Conservation (phyloP, 2,888 invertebrate species). For the Linyphia triangularis region DNA sequence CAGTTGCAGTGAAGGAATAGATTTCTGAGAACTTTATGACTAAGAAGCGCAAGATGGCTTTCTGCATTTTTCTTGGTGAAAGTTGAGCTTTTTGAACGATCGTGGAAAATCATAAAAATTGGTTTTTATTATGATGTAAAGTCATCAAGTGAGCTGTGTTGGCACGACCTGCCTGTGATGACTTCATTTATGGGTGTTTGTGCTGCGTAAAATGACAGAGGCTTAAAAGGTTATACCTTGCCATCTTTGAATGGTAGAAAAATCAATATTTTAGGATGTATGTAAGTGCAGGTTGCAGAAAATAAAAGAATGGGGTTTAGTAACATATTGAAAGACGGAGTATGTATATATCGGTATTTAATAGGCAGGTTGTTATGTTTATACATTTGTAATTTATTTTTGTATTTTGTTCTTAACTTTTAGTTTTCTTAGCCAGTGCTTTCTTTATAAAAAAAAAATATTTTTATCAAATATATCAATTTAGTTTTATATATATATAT, state of each 20-base stretch:
- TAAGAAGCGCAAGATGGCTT: not conserved
- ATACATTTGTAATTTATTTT: too few species aligned
- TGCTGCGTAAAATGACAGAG: not conserved
- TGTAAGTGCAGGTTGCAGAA: too few species aligned
- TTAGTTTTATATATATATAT: too few species aligned
- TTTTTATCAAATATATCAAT: too few species aligned
- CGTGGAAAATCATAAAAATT: not conserved
- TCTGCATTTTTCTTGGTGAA: not conserved
- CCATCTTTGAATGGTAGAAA: not conserved
- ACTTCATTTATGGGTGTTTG: not conserved
- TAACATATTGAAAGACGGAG: too few species aligned
- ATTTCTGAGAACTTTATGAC: not conserved
- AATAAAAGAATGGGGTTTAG: too few species aligned
- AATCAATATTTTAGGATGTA: not conserved
- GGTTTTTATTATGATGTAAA: not conserved
- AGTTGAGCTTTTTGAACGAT: not conserved
- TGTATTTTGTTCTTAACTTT: too few species aligned
- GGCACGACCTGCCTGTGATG: not conserved
- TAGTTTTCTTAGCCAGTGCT: too few species aligned
- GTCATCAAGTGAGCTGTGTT: not conserved
- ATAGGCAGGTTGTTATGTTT: too few species aligned
- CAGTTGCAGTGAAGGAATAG: not conserved
- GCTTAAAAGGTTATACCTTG: not conserved
- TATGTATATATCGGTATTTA: too few species aligned
- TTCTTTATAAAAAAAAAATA: too few species aligned